Evolutionary conservation across 2,113 vertebrate species (phyloP).

Genomic region (Oryzias melastigma): DNA sequence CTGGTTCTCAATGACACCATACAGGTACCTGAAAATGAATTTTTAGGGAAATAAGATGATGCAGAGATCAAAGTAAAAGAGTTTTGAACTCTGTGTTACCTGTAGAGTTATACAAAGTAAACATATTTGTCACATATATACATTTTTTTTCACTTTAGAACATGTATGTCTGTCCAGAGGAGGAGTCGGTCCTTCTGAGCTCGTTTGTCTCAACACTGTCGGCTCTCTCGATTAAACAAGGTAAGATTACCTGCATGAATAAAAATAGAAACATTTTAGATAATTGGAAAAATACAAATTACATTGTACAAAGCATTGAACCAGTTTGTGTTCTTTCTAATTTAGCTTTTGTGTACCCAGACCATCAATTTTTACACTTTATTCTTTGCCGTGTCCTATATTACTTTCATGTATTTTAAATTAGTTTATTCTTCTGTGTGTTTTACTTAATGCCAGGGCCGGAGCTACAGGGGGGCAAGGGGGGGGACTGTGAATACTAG

Average conservation of each 20-base stretch:
- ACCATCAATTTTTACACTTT: too few relatives aligned
- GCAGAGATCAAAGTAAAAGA: neutral
- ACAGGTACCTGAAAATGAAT: conserved; percentile 76
- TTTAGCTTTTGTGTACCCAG: too few relatives aligned
- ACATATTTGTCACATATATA: neutral
- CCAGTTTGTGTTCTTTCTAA: too few relatives aligned
- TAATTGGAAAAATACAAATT: neutral
- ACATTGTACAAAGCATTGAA: neutral
- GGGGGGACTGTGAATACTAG: too few relatives aligned
- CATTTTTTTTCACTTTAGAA: conserved; percentile 71
- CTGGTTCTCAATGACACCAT: conserved; percentile 87
- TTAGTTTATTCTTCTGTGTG: too few relatives aligned
- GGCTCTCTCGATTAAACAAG: conserved; percentile 84
- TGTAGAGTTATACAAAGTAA: neutral
- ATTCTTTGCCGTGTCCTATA: too few relatives aligned
- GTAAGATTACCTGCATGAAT: conserved; percentile 53
- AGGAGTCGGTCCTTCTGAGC: conserved; percentile 90
- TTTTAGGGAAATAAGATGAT: neutral
- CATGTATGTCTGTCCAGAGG: conserved; percentile 91
- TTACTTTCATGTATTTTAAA: too few relatives aligned
- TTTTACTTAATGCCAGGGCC: too few relatives aligned
- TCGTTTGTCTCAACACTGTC: conserved; percentile 90
- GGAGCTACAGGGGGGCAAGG: too few relatives aligned
- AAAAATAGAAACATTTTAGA: neutral
- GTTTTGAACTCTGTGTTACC: neutral